phyloP scores from a whole-genome alignment of 2,797 vertebrate genomes.

The Notamacropus eugenii region DNA sequence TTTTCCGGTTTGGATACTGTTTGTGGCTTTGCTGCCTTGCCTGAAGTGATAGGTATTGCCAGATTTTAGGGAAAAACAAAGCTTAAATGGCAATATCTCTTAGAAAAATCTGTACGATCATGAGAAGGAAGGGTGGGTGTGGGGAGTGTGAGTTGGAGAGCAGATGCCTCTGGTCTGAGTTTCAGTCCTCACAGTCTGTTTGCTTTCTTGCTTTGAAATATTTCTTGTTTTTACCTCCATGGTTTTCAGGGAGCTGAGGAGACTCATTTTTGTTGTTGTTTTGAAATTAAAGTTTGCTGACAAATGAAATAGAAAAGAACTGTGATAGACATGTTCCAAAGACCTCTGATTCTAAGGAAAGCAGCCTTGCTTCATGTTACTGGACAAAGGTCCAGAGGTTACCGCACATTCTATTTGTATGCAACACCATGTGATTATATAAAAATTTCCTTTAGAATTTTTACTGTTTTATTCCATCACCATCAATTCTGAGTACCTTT shows the following conservation, averaged over 20 bases:
- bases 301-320: constrained; percentile 80
- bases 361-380: constrained; percentile 63
- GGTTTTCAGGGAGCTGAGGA: constrained; percentile 77
- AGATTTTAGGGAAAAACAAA: constrained; percentile 78
- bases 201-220: constrained; percentile 82
- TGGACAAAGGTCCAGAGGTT: constrained; percentile 55
- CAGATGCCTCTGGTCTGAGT: constrained; percentile 81
- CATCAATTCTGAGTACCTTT: constrained; percentile 63
- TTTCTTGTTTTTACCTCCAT: constrained; percentile 81
- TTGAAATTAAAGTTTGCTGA: constrained; percentile 81
- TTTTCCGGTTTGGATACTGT: constrained; percentile 81
- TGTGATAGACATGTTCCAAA: constrained; percentile 79
- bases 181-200: constrained; percentile 79
- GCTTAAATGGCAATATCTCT: constrained; percentile 81
- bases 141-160: constrained; percentile 74
- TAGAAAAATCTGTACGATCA: constrained; percentile 79
- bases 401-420: constrained; percentile 60
- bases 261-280: constrained; percentile 81
- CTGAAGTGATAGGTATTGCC: constrained; percentile 78
- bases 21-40: constrained; percentile 75
- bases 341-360: constrained; percentile 76
- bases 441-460: constrained; percentile 61
- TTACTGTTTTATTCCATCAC: constrained; percentile 47
- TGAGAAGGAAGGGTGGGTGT: constrained; percentile 74
- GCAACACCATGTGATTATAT: constrained; percentile 54